A percentile compares a stretch with the other conserved stretches of the same genome.
Conservation (phyloP, 2,797 vertebrate genomes). For the Sebastes steindachneri region DNA sequence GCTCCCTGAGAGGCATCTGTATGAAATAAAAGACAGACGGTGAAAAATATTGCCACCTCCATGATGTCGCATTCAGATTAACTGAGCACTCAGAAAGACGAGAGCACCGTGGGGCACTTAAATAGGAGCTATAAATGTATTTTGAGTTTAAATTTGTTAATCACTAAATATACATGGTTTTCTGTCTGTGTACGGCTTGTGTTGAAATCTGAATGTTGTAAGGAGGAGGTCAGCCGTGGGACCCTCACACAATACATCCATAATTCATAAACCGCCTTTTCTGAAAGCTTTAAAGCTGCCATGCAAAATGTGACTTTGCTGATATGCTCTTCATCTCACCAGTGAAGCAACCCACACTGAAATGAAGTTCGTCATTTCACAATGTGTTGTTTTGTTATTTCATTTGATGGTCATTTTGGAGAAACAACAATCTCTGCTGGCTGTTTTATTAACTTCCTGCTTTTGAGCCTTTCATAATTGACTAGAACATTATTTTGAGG, state of each 20-base stretch:
- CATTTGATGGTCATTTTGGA: background rate
- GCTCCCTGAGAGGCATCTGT: background rate
- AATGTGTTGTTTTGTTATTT: background rate
- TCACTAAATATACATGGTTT: background rate
- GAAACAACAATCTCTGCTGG: background rate
- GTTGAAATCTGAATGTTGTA: background rate
- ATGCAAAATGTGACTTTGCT: background rate
- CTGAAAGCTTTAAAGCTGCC: conserved; percentile 17
- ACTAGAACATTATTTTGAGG: background rate
- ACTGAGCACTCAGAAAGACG: background rate
- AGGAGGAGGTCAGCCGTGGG: background rate
- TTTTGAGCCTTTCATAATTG: background rate
- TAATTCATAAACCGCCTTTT: background rate
- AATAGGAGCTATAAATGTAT: background rate
- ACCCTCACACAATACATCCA: conserved; percentile 8
- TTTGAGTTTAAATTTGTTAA: conserved; percentile 1
- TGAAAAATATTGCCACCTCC: background rate
- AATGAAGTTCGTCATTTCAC: background rate
- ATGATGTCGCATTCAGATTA: conserved; percentile 6
- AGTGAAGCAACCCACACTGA: background rate
- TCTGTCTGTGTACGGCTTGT: background rate
- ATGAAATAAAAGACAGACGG: background rate
- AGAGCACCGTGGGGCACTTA: background rate
- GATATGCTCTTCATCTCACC: background rate
- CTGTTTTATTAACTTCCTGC: background rate